Evolutionary conservation across 2,888 invertebrate genomes (phyloP), one percentile per base, ranked within the genome.

Genomic region (Drosophila prostipennis): DNA sequence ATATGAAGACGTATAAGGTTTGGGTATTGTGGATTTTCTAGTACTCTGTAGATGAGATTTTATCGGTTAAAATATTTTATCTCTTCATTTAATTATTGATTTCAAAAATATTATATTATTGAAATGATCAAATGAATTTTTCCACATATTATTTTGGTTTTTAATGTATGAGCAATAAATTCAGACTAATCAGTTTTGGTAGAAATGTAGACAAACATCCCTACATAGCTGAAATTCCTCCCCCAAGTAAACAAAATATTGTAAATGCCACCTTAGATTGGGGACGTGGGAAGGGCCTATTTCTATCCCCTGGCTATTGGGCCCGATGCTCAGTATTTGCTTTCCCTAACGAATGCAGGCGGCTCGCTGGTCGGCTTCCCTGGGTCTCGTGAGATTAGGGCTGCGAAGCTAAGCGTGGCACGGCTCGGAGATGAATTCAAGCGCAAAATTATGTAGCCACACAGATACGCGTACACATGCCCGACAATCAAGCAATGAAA

Each of bases 401-500:
- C 26, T 46, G 8, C 23, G 16, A 2, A 16, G 58, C 79, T 79
- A 87, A 84, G 76, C 82, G 82, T 69, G 67, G 79, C 82, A 87
- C 85, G 87, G 82, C 78, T 74, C 79, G 73, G 72, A 80, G 76
- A 76, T 83, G 88, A 83, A 88, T 80, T 85, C 84, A 88, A 88
- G 88, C 84, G 87, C 76, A 88, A 85, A 85, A 85, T 85, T 85
- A 85, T 84, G 88, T 86, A 79, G 88, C 84, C 84, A 74, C 84
- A 83, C 77, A 70, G 59, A 67, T 54, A 80, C 54, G 34, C 45
- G 49, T 45, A 64, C 58, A 63, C 45, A 36, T 32, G 51, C 39
- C 53, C 34, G 76, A 84, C 86, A 84, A 84, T 87, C 84, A 85
- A 88, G 88, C 88, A 86, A 88, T 88, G 88, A 88, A 85, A 88